These are phyloP conservation scores for Characodon lateralis DNA, from an alignment of 2,797 vertebrate genomes.

Conservation along the genomic window DNA sequence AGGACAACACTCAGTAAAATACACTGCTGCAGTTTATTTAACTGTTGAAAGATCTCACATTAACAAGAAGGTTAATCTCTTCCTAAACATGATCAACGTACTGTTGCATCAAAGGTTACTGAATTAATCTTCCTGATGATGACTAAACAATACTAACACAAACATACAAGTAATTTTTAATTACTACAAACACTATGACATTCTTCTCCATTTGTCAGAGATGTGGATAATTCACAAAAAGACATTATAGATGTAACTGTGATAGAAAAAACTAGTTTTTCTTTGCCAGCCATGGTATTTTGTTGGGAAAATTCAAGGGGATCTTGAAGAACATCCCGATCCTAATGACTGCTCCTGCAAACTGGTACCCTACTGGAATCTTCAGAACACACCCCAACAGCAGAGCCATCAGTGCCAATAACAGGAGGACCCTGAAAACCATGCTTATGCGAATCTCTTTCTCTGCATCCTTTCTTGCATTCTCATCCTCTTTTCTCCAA, in stretches of 20 bases:
- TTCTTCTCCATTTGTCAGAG: background rate
- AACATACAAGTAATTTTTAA: background rate
- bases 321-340: accelerated
- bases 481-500: constrained; percentile 57
- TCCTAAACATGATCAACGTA: background rate
- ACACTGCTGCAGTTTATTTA: background rate
- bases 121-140: background rate
- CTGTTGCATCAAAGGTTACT: background rate
- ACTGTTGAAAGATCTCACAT: background rate
- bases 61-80: background rate
- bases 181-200: background rate
- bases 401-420: accelerated
- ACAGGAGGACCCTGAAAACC: accelerated
- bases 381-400: accelerated
- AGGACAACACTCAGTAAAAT: background rate
- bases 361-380: accelerated
- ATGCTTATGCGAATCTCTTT: accelerated
- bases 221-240: background rate
- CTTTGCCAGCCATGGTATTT: background rate
- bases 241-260: background rate
- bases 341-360: accelerated
- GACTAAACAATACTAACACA: background rate
- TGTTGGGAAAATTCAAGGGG: accelerated
- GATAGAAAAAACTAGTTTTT: background rate
- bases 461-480: constrained; percentile 51